Conservation (phyloP, 2,888 invertebrate genomes). For the Acanthosepion pharaonis region DNA sequence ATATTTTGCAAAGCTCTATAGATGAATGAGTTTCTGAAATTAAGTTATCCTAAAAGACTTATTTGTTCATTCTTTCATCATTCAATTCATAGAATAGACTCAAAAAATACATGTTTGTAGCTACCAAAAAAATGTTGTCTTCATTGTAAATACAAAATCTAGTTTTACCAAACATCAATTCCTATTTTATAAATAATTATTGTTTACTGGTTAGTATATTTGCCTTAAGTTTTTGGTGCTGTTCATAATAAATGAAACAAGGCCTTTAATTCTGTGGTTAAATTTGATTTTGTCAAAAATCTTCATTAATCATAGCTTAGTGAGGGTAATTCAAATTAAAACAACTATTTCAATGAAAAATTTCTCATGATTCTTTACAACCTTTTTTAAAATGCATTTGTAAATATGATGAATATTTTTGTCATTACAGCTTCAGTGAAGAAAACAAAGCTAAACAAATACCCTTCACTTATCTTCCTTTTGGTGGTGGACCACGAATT, state of each 20-base stretch:
- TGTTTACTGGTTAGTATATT: neutral
- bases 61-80: too few relatives aligned
- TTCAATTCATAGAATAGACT: too few relatives aligned
- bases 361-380: too few relatives aligned
- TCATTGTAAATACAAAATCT: neutral
- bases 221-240: neutral
- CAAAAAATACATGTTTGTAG: neutral
- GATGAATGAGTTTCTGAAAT: too few relatives aligned
- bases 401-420: neutral
- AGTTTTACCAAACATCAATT: neutral
- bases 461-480: conserved; percentile 54
- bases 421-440: neutral
- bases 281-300: too few relatives aligned
- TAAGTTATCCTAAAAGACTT: too few relatives aligned
- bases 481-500: conserved; percentile 57
- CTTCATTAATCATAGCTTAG: too few relatives aligned
- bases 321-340: neutral
- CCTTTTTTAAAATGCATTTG: too few relatives aligned
- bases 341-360: too few relatives aligned
- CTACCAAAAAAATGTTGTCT: neutral
- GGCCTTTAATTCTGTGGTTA: too few relatives aligned
- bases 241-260: too few relatives aligned
- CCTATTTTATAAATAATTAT: neutral
- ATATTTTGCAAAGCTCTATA: too few relatives aligned
- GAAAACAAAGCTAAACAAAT: neutral